A percentile compares a stretch with the other conserved stretches of the same genome.
Evolutionary conservation across 2,113 vertebrate genomes (phyloP).

Genomic region (Ictidomys tridecemlineatus): DNA sequence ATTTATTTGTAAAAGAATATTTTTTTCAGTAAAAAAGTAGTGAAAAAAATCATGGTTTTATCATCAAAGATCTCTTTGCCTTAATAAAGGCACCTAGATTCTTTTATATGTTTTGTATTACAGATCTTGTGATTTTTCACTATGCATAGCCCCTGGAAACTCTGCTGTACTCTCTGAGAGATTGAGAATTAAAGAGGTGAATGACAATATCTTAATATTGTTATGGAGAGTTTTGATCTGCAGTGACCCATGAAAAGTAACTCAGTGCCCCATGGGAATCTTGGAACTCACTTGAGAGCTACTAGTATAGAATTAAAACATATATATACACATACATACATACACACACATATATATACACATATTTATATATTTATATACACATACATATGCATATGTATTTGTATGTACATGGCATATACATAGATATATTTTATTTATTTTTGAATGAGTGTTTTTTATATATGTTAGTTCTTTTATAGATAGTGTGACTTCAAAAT

Average conservation of each 20-base stretch:
- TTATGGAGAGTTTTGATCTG: neutral
- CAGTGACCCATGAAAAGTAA: neutral
- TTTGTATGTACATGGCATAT: too few species aligned
- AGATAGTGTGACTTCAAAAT: neutral
- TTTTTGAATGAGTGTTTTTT: neutral
- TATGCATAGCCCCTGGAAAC: neutral
- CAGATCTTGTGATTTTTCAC: neutral
- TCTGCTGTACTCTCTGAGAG: neutral
- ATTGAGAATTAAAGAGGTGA: neutral
- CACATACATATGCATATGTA: too few species aligned
- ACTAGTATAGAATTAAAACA: neutral
- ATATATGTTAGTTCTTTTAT: neutral
- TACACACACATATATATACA: too few species aligned
- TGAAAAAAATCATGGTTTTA: neutral
- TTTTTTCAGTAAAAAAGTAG: neutral
- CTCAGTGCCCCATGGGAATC: neutral
- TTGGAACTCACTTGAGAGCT: neutral
- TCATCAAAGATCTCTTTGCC: neutral
- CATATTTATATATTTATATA: too few species aligned
- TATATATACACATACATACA: neutral
- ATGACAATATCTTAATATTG: neutral
- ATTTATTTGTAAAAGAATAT: neutral
- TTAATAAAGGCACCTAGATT: neutral
- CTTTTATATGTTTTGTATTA: neutral
- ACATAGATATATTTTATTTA: too few species aligned